Percentiles rank a stretch among this genome's conserved stretches.
Conservation (phyloP, 2,888 invertebrate species). For the Adelphocoris suturalis region DNA sequence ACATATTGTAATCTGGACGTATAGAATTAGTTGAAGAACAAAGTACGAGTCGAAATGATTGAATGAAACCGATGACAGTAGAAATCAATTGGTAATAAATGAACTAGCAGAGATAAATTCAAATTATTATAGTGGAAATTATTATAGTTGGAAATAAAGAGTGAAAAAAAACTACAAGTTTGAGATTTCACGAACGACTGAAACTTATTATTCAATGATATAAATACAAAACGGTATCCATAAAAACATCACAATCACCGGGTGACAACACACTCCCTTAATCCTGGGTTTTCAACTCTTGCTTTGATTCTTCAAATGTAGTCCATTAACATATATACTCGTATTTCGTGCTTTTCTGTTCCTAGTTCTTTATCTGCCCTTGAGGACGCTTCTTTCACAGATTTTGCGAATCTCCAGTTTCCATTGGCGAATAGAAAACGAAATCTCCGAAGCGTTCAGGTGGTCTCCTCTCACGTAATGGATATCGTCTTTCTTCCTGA, state of each 20-base stretch:
- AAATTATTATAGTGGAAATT: neutral
- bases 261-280: conserved; percentile 1
- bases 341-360: neutral
- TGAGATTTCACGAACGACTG: neutral
- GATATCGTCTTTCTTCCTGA: neutral
- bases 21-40: too few species aligned
- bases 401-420: conserved; percentile 3
- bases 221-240: neutral
- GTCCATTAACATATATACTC: neutral
- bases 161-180: neutral
- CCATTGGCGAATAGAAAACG: conserved; percentile 2
- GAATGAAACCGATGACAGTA: too few species aligned
- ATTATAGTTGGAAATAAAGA: neutral
- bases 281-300: neutral
- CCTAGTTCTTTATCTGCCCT: neutral
- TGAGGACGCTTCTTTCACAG: conserved; percentile 19
- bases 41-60: too few species aligned
- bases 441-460: conserved; percentile 7
- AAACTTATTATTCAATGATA: neutral
- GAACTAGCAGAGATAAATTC: neutral
- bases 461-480: conserved; percentile 9
- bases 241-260: neutral
- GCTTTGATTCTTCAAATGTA: neutral
- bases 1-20: too few species aligned
- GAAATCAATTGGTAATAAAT: neutral